These are phyloP conservation scores for Aramus guarauna DNA, from an alignment of 2,113 vertebrate genomes.

Conservation along the genomic window DNA sequence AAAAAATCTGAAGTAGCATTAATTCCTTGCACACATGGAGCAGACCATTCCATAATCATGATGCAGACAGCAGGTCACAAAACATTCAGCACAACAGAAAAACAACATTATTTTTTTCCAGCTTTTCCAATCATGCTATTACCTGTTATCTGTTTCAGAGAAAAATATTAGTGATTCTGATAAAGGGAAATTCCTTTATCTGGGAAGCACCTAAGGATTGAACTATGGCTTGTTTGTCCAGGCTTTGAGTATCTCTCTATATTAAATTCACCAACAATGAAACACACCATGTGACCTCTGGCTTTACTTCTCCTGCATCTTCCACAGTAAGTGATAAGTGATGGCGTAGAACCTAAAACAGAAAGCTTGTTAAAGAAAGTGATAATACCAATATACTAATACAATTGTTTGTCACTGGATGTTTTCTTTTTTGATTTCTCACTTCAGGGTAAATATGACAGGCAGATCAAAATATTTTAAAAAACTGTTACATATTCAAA, in stretches of 20 bases:
- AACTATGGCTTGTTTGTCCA: neutral
- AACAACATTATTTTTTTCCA: neutral
- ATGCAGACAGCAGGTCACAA: neutral
- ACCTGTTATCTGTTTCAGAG: neutral
- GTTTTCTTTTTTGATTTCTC: neutral
- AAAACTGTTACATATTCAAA: neutral
- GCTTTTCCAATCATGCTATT: neutral
- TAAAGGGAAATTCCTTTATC: neutral
- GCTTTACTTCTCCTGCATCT: neutral
- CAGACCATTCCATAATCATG: neutral
- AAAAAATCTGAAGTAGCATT: neutral
- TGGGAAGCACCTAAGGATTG: neutral
- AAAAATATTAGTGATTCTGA: neutral
- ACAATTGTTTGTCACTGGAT: neutral
- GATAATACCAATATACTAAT: neutral
- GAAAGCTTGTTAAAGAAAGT: neutral
- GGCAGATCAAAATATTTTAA: neutral
- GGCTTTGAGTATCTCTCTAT: neutral
- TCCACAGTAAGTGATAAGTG: neutral
- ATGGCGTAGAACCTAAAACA: neutral
- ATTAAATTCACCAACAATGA: neutral
- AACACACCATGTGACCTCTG: accelerated
- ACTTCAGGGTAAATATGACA: neutral
- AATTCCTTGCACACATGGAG: neutral
- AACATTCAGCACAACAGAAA: neutral